Conservation (phyloP, 2,113 vertebrate genomes). For the Rafetus swinhoei region DNA sequence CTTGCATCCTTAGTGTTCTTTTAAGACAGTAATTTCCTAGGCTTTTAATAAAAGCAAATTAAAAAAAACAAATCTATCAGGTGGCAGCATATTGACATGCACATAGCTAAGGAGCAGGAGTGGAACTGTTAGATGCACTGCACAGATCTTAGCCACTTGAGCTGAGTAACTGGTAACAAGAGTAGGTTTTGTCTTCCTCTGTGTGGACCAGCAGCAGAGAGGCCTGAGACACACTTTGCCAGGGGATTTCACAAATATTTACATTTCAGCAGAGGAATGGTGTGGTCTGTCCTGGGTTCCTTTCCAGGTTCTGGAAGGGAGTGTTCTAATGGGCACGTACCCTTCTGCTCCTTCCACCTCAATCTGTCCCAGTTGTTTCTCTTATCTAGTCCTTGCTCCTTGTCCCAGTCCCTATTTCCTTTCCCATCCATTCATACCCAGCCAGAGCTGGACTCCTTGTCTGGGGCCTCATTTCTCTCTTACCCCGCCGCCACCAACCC, state of each 20-base stretch:
- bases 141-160: not conserved
- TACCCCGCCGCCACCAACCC: too few species aligned
- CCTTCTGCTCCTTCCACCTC: not conserved
- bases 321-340: not conserved
- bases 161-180: not conserved
- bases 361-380: not conserved
- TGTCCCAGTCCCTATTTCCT: too few species aligned
- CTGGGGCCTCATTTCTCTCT: too few species aligned
- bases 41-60: not conserved
- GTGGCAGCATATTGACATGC: not conserved
- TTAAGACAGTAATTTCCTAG: not conserved
- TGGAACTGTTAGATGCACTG: not conserved
- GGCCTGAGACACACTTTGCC: not conserved
- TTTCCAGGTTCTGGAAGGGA: not conserved
- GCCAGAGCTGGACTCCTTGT: too few species aligned
- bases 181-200: not conserved
- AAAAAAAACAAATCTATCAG: not conserved
- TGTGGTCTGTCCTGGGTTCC: not conserved
- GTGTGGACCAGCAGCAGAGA: not conserved
- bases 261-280: not conserved
- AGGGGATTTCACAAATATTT: not conserved
- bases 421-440: too few species aligned
- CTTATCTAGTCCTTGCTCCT: not conserved
- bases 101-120: not conserved
- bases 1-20: too few species aligned